Percentiles rank a stretch among this genome's conserved stretches.
Conservation (phyloP, 2,888 invertebrate genomes). For the Lithophane semibrunnea region DNA sequence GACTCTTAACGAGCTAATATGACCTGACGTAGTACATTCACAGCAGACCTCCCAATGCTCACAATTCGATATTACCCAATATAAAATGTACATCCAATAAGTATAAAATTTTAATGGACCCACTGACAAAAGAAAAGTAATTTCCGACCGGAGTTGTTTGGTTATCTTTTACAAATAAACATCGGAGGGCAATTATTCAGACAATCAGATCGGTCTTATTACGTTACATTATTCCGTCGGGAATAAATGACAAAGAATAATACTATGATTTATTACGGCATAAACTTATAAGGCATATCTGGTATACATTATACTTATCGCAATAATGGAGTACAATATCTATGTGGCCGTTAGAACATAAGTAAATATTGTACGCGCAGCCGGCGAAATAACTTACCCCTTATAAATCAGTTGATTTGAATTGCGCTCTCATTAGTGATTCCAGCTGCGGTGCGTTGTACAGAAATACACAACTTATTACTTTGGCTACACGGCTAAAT, state of each 20-base stretch:
- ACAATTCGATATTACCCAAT: conserved; percentile 53
- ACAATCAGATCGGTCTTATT: conserved; percentile 40
- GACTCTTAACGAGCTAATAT: conserved; percentile 81
- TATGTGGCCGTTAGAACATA: conserved; percentile 83
- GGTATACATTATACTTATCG: conserved; percentile 69
- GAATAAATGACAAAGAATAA: conserved; percentile 58
- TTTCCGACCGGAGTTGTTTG: conserved; percentile 47
- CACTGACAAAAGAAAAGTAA: conserved; percentile 52
- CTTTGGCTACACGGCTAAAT: conserved; percentile 85
- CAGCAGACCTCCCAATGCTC: conserved; percentile 60
- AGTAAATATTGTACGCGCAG: conserved; percentile 83
- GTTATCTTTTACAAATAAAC: conserved; percentile 53
- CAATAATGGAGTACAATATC: conserved; percentile 78
- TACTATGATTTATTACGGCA: conserved; percentile 51
- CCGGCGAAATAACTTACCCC: conserved; percentile 86
- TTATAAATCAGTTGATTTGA: conserved; percentile 89
- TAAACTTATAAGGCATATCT: conserved; percentile 72
- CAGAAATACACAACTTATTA: conserved; percentile 88
- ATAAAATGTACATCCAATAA: conserved; percentile 51
- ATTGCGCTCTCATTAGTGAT: conserved; percentile 89
- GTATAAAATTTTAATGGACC: conserved; percentile 52
- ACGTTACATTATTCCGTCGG: conserved; percentile 33
- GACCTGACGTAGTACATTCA: conserved; percentile 62
- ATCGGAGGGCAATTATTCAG: conserved; percentile 47
- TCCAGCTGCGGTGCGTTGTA: conserved; percentile 82